Percentiles rank a stretch among this genome's conserved stretches.
phyloP scores from a whole-genome alignment of 2,797 vertebrate species.

The Pangasius krempfi region DNA sequence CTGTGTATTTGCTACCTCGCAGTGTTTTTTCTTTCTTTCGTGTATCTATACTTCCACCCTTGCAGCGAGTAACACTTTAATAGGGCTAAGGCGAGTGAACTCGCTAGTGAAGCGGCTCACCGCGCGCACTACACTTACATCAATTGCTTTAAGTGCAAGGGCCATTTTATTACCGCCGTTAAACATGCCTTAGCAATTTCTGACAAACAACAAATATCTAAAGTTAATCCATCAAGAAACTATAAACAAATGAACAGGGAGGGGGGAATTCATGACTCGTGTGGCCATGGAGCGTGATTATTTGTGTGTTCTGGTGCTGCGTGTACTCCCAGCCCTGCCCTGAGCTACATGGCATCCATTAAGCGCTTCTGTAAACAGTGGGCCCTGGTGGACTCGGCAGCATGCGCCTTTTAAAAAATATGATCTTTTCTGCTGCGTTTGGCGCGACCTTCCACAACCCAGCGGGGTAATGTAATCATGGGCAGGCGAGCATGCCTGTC shows the following conservation, averaged over 20 bases:
- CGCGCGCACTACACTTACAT: slow-evolving; percentile 24
- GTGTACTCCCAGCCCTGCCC: slow-evolving; percentile 53
- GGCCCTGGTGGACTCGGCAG: slow-evolving; percentile 64
- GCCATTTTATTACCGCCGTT: slow-evolving; percentile 45
- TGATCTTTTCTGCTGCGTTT: slow-evolving; percentile 67
- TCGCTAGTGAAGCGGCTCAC: slow-evolving; percentile 12
- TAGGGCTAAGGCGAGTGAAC: neutral
- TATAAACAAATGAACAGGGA: slow-evolving; percentile 54
- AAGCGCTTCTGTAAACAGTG: slow-evolving; percentile 69
- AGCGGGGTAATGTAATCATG: slow-evolving; percentile 69
- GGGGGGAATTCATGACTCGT: slow-evolving; percentile 36
- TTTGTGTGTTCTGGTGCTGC: slow-evolving; percentile 52
- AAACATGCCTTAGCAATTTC: slow-evolving; percentile 54
- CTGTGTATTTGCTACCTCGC: slow-evolving; percentile 42
- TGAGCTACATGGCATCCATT: slow-evolving; percentile 73
- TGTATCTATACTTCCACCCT: slow-evolving; percentile 28
- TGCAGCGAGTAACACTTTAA: slow-evolving; percentile 16
- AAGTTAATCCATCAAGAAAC: slow-evolving; percentile 67
- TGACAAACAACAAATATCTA: slow-evolving; percentile 69
- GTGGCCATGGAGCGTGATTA: slow-evolving; percentile 47
- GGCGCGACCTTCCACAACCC: slow-evolving; percentile 69
- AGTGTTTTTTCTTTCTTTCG: slow-evolving; percentile 11
- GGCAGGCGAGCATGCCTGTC: slow-evolving; percentile 62
- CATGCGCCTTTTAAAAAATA: slow-evolving; percentile 64
- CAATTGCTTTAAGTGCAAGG: slow-evolving; percentile 44